Evolutionary conservation across 1,140 invertebrate genomes (phyloP), one percentile per base, ranked within the genome.

Genomic region (Tachypleus tridentatus): DNA sequence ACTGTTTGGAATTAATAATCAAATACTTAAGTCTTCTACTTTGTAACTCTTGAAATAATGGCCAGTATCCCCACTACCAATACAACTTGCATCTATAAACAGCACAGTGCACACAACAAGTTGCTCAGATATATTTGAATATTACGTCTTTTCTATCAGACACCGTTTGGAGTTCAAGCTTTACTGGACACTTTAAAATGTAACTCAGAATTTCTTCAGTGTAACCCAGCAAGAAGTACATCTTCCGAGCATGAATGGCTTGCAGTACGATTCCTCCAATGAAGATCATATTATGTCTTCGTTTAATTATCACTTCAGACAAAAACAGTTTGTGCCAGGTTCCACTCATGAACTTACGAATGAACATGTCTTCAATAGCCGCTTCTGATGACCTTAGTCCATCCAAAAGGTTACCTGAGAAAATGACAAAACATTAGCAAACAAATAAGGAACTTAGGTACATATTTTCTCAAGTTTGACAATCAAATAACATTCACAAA

Each of bases 151-250:
- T 83, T 73, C 81, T 85, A 72, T 86, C 83, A 50, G 81, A 76
- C 47, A 90, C 84, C 54, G 90, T 88, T 75, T 94, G 90, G 53
- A 98, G 72, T 79, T 98, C 93, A 54, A 98, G 72, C 75, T 93
- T 96, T 0, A 97, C 83, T 0, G 91, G 91, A 78, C 93, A 94
- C 73, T 98, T 95, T 53, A 98, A 77, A 86, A 93, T 91, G 76
- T 84, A 86, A 49, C 88, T 86, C 4, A 98, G 76, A 8, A 98
- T 73, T 78, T 97, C 91, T 80, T 98, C 93, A 3, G 86, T 86
- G 74, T 97, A 98, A 3, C 95, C 95, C 61, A 92, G 84, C 3
- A 98, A 80, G 77, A 97, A 98, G 74, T 97, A 97, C 78, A 96
- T 85, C 80, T 93, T 95, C 9, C 82, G 80, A 0, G 89, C 78